Evolutionary conservation across 2,888 invertebrate genomes (phyloP), one percentile per base, ranked within the genome.

Genomic region (Caenorhabditis sp.): DNA sequence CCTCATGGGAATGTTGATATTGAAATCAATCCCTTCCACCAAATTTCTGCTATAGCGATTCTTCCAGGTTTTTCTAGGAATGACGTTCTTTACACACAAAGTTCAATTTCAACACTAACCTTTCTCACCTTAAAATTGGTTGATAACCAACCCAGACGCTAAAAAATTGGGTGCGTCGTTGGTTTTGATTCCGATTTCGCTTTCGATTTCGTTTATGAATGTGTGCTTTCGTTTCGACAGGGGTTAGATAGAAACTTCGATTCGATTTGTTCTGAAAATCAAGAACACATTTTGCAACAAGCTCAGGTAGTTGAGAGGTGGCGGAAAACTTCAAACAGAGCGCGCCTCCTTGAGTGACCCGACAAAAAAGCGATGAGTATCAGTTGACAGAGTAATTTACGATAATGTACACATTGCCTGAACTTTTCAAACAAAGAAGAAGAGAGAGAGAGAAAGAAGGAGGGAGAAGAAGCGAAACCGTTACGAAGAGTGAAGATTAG

Each of bases 341-440:
- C 63, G 8, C 38, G 26, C 44, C 44, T 26, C 51, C 12, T 51
- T 51, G 6, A n/a, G 31, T 28, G 44, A 47, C 58, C 44, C 58
- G 44, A 28, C 64, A 61, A 51, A 72, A 56, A 72, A 8, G 51
- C 66, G 79, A 79, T 79, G 56, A 16, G 79, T 70, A 79, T 79
- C 70, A 70, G 63, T 59, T 68, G 76, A 76, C 68, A 68, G 68
- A 70, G 56, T 79, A 70, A 79, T 79, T 79, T 79, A 79, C 79
- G 79, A 72, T 79, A 70, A 79, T 79, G 79, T 70, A 64, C 68
- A 61, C 49, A 68, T 59, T 49, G 56, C 7, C 28, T 31, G 66
- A 69, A 61, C 47, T 61, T 77, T 69, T n/a, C 14, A 14, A 54
- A 22, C 10, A 54, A 54, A 14, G 4, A 14, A 24, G 19, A n/a